Evolutionary conservation across 1,140 invertebrate species (phyloP).

Genomic region (Choristoneura fumiferana): DNA sequence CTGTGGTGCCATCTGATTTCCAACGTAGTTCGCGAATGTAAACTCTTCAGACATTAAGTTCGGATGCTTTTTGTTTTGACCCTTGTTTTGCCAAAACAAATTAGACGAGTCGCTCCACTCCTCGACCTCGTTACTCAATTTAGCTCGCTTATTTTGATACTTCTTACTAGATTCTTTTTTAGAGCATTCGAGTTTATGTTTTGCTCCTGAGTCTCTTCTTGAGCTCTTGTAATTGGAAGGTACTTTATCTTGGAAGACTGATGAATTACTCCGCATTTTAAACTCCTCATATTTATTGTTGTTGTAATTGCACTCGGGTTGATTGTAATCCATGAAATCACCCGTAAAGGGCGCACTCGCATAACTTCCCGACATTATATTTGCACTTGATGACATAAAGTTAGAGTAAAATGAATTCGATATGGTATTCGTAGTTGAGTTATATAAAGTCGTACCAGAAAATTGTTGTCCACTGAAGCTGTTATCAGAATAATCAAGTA

Average conservation of each 20-base stretch:
- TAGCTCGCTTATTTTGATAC: slow-evolving; percentile 64
- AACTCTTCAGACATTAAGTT: slow-evolving; percentile 64
- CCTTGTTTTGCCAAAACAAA: slow-evolving; percentile 65
- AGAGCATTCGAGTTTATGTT: slow-evolving; percentile 70
- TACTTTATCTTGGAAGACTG: slow-evolving; percentile 54
- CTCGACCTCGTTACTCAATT: slow-evolving; percentile 55
- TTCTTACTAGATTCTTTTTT: slow-evolving; percentile 71
- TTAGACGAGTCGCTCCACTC: slow-evolving; percentile 63
- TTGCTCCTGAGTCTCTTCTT: slow-evolving; percentile 57
- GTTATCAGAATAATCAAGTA: slow-evolving; percentile 69
- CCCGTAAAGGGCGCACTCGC: slow-evolving; percentile 55
- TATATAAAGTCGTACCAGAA: slow-evolving; percentile 66
- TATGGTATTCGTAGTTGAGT: slow-evolving; percentile 67
- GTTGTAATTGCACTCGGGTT: slow-evolving; percentile 65
- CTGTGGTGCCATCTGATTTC: slow-evolving; percentile 63
- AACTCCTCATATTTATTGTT: slow-evolving; percentile 66
- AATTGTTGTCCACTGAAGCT: slow-evolving; percentile 62
- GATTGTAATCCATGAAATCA: slow-evolving; percentile 70
- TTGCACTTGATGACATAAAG: slow-evolving; percentile 62
- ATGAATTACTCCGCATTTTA: slow-evolving; percentile 59
- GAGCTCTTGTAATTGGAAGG: slow-evolving; percentile 52
- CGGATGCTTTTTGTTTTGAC: slow-evolving; percentile 51
- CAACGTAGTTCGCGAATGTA: slow-evolving; percentile 59
- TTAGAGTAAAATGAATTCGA: slow-evolving; percentile 72
- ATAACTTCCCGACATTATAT: slow-evolving; percentile 65